These are phyloP conservation scores for Paedocypris sp. DNA, from an alignment of 2,113 vertebrate species.

Conservation along the genomic window DNA sequence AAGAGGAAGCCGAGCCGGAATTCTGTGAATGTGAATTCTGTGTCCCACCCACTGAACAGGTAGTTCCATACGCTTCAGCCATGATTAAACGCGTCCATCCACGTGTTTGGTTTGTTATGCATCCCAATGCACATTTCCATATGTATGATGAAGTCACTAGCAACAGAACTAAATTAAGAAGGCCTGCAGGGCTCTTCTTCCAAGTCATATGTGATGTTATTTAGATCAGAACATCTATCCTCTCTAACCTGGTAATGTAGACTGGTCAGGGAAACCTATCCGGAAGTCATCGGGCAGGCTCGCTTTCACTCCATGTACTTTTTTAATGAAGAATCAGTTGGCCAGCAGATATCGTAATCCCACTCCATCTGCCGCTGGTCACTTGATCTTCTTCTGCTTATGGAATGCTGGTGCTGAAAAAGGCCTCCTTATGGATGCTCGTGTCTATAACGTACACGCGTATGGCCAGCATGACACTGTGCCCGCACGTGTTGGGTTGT, in stretches of 20 bases:
- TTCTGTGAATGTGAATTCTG: conserved; percentile 61
- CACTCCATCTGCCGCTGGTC: conserved; percentile 23
- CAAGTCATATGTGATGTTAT: conserved; percentile 24
- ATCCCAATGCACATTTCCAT: background rate
- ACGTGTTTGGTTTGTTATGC: no score
- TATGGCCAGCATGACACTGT: background rate
- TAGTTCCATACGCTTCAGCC: conserved; percentile 17
- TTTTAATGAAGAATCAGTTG: conserved; percentile 26
- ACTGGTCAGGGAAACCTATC: conserved; percentile 2
- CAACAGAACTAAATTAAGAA: conserved; percentile 24
- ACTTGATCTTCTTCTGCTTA: conserved; percentile 21
- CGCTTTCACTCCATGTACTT: conserved; percentile 18
- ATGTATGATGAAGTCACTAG: conserved; percentile 2
- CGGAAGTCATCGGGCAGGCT: conserved; percentile 26
- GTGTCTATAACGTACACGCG: conserved; percentile 15
- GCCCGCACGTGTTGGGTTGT: no score
- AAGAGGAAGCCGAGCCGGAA: conserved; percentile 45
- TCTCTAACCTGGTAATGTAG: conserved; percentile 23
- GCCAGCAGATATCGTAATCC: conserved; percentile 19
- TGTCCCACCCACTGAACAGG: conserved; percentile 50
- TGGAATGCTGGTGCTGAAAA: conserved; percentile 30
- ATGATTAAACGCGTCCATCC: no score
- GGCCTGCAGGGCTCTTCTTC: conserved; percentile 18
- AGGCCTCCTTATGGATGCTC: conserved; percentile 34
- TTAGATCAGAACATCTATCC: conserved; percentile 30